These are phyloP conservation scores for Propithecus perrieri DNA, from an alignment of 2,797 vertebrate genomes.

Conservation along the genomic window DNA sequence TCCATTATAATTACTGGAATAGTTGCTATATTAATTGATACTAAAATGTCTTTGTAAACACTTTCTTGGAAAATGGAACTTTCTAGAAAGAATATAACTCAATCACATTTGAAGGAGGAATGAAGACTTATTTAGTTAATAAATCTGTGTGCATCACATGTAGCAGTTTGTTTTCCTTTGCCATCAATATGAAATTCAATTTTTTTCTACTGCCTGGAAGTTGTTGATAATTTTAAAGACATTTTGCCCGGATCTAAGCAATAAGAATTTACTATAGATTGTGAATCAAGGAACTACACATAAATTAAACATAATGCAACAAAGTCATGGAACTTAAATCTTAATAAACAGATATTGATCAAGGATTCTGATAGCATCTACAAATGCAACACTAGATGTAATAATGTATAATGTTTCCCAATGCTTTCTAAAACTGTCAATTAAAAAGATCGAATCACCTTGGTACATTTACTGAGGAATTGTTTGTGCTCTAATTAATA, in stretches of 20 bases:
- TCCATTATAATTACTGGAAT: not conserved
- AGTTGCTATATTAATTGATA: not conserved
- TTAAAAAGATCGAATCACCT: conserved; percentile 43
- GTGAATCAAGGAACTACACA: conserved; percentile 36
- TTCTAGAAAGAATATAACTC: not conserved
- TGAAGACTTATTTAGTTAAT: conserved; percentile 14
- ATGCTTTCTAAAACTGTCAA: conserved; percentile 29
- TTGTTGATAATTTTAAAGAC: conserved; percentile 60
- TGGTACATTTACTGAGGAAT: conserved; percentile 41
- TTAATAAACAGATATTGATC: conserved; percentile 38
- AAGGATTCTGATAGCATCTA: not conserved
- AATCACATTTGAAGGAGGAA: not conserved
- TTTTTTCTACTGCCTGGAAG: not conserved
- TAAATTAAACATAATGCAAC: conserved; percentile 53
- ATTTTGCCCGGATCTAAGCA: conserved; percentile 34
- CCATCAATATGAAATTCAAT: conserved; percentile 39
- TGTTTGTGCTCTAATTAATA: conserved; percentile 43
- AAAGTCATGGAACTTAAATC: conserved; percentile 44
- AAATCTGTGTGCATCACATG: not conserved
- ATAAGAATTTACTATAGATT: conserved; percentile 49
- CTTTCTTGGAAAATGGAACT: not conserved
- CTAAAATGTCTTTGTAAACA: not conserved
- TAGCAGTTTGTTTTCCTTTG: conserved; percentile 46
- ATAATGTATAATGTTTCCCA: not conserved
- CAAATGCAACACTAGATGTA: not conserved